Conservation (phyloP, 1,140 invertebrate genomes). For the Drosophila pallidifrons region DNA sequence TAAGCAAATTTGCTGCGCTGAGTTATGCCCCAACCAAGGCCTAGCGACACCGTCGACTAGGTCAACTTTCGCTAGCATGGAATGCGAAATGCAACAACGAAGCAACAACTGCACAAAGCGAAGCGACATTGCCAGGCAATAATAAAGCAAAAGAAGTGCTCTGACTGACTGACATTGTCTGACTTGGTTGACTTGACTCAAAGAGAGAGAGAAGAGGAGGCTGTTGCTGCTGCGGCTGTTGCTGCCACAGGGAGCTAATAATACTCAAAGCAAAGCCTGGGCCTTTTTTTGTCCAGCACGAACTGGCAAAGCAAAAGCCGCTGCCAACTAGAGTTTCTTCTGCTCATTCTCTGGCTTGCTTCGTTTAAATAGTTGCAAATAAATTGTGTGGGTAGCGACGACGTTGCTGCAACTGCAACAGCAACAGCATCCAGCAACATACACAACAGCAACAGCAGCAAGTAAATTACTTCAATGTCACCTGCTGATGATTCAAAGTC, state of each 20-base stretch:
- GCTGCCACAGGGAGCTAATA: slow-evolving; percentile 69
- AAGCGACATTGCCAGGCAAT: slow-evolving; percentile 77
- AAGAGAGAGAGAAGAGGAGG: too few relatives aligned
- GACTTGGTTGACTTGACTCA: slow-evolving; percentile 51
- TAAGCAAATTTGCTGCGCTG: slow-evolving; percentile 75
- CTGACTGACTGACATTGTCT: slow-evolving; percentile 75
- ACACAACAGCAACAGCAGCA: slow-evolving; percentile 66
- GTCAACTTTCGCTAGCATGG: slow-evolving; percentile 83
- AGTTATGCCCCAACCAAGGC: slow-evolving; percentile 61
- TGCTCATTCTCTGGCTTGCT: slow-evolving; percentile 23
- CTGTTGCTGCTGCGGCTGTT: slow-evolving; percentile 34
- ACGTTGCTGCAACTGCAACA: slow-evolving; percentile 34
- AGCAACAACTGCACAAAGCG: slow-evolving; percentile 34
- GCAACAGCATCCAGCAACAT: slow-evolving; percentile 42
- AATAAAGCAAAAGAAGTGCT: slow-evolving; percentile 81
- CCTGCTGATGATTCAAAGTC: slow-evolving; percentile 79
- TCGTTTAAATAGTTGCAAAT: slow-evolving; percentile 81
- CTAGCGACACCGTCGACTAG: slow-evolving; percentile 79
- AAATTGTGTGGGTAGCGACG: slow-evolving; percentile 80
- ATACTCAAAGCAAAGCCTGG: slow-evolving; percentile 58
- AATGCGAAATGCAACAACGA: slow-evolving; percentile 79
- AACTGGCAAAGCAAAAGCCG: slow-evolving; percentile 41
- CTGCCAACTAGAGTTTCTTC: slow-evolving; percentile 28
- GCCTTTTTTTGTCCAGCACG: slow-evolving; percentile 62
- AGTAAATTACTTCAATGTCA: slow-evolving; percentile 83